These are phyloP conservation scores for Apis florea DNA, from an alignment of 1,140 invertebrate genomes.

Conservation along the genomic window DNA sequence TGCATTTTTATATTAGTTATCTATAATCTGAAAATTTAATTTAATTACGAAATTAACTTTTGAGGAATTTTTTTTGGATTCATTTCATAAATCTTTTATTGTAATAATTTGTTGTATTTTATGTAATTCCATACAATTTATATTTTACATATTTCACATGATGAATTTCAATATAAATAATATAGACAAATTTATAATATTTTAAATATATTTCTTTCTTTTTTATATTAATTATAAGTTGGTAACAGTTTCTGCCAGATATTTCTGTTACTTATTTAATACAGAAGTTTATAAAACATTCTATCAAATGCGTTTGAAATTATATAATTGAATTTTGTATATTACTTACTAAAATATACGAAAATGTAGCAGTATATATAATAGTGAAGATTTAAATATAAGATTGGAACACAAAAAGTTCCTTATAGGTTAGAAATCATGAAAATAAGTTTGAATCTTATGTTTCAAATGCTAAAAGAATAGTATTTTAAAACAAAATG, in stretches of 20 bases:
- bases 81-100: not conserved
- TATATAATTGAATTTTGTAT: not conserved
- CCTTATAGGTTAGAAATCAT: conserved; percentile 43
- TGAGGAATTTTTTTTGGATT: not conserved
- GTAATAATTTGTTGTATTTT: not conserved
- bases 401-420: not conserved
- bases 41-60: not conserved
- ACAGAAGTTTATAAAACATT: not conserved
- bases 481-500: not conserved
- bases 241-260: conserved; percentile 21
- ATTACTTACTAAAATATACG: not conserved
- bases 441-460: conserved; percentile 4
- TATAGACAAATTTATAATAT: not conserved
- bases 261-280: not conserved
- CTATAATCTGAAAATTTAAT: not conserved
- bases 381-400: not conserved
- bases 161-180: not conserved
- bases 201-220: not conserved
- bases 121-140: not conserved
- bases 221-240: not conserved
- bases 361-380: too few species aligned
- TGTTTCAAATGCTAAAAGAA: not conserved
- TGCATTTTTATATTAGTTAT: too few species aligned
- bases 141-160: not conserved
- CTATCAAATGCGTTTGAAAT: not conserved